Conservation (phyloP, 2,797 vertebrate species). For the Pantherophis vulpinus region DNA sequence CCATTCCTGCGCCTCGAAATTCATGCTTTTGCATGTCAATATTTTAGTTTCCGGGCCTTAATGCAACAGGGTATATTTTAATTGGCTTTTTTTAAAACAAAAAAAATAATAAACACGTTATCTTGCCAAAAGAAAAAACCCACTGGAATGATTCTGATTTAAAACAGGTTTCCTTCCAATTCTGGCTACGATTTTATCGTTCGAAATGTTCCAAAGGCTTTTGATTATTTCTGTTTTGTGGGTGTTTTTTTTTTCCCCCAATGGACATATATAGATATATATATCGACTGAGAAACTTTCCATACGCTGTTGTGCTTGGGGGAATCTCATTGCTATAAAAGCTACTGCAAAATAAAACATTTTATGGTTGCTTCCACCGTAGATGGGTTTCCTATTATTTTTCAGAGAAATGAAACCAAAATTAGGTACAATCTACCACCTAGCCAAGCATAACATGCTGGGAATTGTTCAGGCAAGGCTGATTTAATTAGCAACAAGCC, state of each 20-base stretch:
- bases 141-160: background rate
- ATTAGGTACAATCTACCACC: constrained; percentile 38
- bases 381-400: constrained; percentile 45
- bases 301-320: background rate
- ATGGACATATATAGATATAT: too few species aligned
- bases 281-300: background rate
- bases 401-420: constrained; percentile 39
- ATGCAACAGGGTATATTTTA: background rate
- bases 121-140: background rate
- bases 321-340: constrained; percentile 17
- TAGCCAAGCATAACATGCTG: constrained; percentile 47
- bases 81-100: background rate
- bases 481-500: constrained; percentile 52
- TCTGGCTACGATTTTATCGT: background rate
- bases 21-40: background rate
- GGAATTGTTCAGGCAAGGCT: constrained; percentile 60
- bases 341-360: constrained; percentile 19
- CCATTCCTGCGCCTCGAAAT: background rate
- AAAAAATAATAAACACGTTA: too few species aligned
- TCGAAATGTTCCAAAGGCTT: background rate
- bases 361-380: constrained; percentile 16
- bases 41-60: background rate
- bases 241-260: background rate
- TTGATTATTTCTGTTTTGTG: background rate
- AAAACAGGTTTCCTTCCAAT: background rate